These are phyloP conservation scores for Cryptotermes secundus DNA, from an alignment of 1,140 invertebrate genomes.

Conservation along the genomic window DNA sequence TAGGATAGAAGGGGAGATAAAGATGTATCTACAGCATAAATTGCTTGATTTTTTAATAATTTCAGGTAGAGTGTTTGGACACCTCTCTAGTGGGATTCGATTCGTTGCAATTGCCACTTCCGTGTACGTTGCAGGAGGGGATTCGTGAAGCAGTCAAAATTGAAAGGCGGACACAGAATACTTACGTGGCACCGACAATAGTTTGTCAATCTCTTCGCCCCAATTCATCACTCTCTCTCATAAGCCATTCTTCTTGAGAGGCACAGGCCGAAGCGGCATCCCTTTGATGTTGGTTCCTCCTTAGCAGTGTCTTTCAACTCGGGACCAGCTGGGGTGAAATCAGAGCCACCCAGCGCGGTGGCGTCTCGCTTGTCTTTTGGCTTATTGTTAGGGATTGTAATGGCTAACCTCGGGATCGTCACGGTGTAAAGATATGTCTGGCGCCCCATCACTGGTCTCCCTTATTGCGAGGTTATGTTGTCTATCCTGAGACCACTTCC, in stretches of 20 bases:
- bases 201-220: neutral
- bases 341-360: constrained; percentile 6
- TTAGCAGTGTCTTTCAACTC: neutral
- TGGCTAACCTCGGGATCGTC: neutral
- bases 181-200: neutral
- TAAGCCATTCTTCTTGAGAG: neutral
- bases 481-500: no score
- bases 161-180: no score
- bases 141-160: no score
- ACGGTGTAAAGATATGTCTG: constrained; percentile 12
- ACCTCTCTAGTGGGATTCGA: no score
- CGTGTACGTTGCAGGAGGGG: no score
- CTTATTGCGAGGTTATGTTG: no score
- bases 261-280: neutral
- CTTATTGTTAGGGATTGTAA: neutral
- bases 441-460: neutral
- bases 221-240: no score
- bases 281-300: neutral
- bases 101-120: no score
- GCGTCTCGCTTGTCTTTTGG: neutral
- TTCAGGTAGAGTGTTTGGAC: no score
- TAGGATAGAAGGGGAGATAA: no score
- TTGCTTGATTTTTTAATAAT: no score
- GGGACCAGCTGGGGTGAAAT: neutral
- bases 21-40: no score